Conservation (phyloP, 1,140 invertebrate genomes). For the Heliconius nattereri region DNA sequence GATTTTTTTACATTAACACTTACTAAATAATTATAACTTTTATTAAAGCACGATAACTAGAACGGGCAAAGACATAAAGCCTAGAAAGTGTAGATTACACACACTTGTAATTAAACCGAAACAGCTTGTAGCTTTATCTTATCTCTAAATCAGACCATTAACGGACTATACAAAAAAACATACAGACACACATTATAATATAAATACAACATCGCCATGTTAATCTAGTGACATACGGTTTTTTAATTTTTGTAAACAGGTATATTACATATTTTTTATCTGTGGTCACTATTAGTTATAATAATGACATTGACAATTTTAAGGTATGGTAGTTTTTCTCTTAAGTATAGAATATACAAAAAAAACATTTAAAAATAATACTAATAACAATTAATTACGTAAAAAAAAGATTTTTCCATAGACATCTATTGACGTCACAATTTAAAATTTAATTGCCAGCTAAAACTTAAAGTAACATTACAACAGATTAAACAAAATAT, state of each 20-base stretch:
- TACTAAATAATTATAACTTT: neutral
- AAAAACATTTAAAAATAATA: no score
- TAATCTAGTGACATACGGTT: slow-evolving; percentile 53
- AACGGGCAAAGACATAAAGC: slow-evolving; percentile 28
- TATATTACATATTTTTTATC: neutral
- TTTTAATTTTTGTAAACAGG: neutral
- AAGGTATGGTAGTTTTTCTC: no score
- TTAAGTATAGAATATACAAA: no score
- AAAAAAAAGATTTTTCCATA: no score
- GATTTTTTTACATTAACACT: no score
- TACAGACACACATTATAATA: slow-evolving; percentile 60
- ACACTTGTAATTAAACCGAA: slow-evolving; percentile 74
- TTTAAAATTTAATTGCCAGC: no score
- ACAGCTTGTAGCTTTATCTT: slow-evolving; percentile 71
- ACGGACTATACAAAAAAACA: slow-evolving; percentile 69
- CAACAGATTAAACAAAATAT: neutral
- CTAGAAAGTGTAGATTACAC: slow-evolving; percentile 52
- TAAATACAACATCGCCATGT: slow-evolving; percentile 59
- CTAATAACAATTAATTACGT: no score
- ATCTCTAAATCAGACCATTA: slow-evolving; percentile 75
- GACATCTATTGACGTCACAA: no score
- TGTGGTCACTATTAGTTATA: neutral
- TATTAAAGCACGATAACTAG: neutral
- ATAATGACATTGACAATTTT: no score
- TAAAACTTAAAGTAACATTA: neutral